Percentiles rank a stretch among this genome's conserved stretches.
phyloP scores from a whole-genome alignment of 2,888 invertebrate species.

The Adelognathus sp. region DNA sequence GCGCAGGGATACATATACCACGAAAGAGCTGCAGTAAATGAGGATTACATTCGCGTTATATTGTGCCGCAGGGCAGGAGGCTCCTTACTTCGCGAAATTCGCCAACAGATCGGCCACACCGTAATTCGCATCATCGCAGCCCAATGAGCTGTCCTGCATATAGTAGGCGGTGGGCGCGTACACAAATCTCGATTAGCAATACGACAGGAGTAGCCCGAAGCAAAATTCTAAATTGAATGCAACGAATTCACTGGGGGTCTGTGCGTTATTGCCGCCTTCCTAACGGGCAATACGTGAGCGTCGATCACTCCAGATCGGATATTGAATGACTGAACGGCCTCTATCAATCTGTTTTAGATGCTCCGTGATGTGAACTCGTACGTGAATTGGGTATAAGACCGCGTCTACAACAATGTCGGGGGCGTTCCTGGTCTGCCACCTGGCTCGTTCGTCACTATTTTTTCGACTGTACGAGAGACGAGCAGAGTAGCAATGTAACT shows the following conservation, averaged over 20 bases:
- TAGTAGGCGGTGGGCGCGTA: background rate
- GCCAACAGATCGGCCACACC: background rate
- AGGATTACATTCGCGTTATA: background rate
- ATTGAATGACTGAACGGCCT: slow-evolving; percentile 33
- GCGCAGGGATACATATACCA: background rate
- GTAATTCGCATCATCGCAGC: background rate
- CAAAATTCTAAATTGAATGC: slow-evolving; percentile 60
- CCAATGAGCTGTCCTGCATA: too few species aligned
- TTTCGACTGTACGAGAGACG: slow-evolving; percentile 35
- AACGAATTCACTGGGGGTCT: slow-evolving; percentile 48
- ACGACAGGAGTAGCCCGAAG: slow-evolving; percentile 38
- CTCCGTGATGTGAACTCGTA: background rate
- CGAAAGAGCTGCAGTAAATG: background rate
- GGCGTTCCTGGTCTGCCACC: slow-evolving; percentile 49
- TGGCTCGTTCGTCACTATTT: slow-evolving; percentile 56
- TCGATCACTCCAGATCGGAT: slow-evolving; percentile 16
- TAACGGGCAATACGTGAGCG: background rate
- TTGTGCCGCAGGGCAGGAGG: background rate
- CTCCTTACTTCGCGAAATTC: background rate
- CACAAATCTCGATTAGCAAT: slow-evolving; percentile 34
- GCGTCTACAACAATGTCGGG: slow-evolving; percentile 26
- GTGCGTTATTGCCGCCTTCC: background rate
- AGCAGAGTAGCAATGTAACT: background rate
- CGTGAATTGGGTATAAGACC: slow-evolving; percentile 10
- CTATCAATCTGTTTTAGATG: slow-evolving; percentile 50